Conservation (phyloP, 2,797 vertebrate species). For the Coracias cyanogaster region DNA sequence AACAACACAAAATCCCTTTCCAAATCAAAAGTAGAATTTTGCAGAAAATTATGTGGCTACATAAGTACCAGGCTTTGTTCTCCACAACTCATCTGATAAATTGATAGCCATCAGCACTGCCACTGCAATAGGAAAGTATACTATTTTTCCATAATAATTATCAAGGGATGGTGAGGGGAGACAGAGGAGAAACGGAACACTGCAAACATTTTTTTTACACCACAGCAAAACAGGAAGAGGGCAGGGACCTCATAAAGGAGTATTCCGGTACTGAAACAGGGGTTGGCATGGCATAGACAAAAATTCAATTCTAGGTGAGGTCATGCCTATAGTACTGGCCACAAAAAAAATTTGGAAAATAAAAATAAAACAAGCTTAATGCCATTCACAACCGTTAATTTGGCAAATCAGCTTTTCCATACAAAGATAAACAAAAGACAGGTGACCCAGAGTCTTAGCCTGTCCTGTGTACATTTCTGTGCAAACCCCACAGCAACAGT, state of each 20-base stretch:
- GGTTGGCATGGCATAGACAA: background rate
- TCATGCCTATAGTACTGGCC: background rate
- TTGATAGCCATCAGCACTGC: background rate
- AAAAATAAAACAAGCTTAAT: background rate
- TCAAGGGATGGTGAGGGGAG: background rate
- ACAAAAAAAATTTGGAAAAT: background rate
- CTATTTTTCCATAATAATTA: background rate
- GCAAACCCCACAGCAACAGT: background rate
- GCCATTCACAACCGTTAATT: background rate
- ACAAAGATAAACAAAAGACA: background rate
- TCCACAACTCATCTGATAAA: background rate
- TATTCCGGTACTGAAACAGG: background rate
- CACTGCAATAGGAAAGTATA: background rate
- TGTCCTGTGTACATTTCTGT: background rate
- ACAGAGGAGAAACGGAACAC: background rate
- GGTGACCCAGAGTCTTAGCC: background rate
- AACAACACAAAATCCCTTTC: background rate
- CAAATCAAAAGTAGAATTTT: background rate
- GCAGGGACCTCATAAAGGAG: accelerated
- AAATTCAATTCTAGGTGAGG: background rate
- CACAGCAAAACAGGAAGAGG: background rate
- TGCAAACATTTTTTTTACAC: background rate
- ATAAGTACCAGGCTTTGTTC: background rate
- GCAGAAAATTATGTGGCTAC: background rate
- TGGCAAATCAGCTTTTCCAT: background rate